A percentile compares a stretch with the other conserved stretches of the same genome.
Evolutionary conservation across 2,797 vertebrate species (phyloP).

Genomic region (Brotula barbata): DNA sequence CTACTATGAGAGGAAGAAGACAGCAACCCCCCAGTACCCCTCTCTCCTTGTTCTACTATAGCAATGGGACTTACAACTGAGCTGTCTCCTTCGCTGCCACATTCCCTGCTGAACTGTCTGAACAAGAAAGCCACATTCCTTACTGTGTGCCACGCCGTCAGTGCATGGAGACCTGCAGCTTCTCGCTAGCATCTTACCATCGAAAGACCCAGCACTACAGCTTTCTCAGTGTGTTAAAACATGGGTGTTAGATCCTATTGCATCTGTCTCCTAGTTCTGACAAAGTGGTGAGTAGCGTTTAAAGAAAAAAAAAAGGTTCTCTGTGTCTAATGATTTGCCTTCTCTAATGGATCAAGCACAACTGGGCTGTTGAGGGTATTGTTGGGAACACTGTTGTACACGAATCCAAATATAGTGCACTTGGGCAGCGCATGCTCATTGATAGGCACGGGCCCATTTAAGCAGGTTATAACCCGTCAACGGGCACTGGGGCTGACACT

Average conservation of each 20-base stretch:
- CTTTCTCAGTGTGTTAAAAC: conserved; percentile 14
- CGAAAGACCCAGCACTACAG: conserved; percentile 27
- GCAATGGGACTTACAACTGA: conserved; percentile 44
- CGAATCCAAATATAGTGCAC: not conserved
- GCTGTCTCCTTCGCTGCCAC: conserved; percentile 31
- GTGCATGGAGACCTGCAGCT: conserved; percentile 43
- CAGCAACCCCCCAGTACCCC: not conserved
- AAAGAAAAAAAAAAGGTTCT: not conserved
- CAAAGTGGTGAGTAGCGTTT: conserved; percentile 20
- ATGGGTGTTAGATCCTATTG: conserved; percentile 8
- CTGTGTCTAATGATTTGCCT: conserved; percentile 15
- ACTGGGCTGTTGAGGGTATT: conserved; percentile 10
- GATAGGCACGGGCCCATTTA: no score
- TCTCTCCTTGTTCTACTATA: conserved; percentile 23
- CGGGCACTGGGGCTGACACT: conserved; percentile 5
- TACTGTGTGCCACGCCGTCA: conserved; percentile 16
- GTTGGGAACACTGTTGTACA: no score
- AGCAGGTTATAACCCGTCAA: conserved; percentile 6
- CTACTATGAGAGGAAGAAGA: conserved; percentile 81
- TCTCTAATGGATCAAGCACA: conserved; percentile 27
- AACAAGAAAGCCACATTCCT: conserved; percentile 29
- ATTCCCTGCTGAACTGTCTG: conserved; percentile 33
- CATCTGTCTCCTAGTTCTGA: conserved; percentile 9
- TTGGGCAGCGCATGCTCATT: no score
- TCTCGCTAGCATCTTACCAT: conserved; percentile 21